phyloP scores from a whole-genome alignment of 1,140 invertebrate species.

The Atopsyche davidsoni region DNA sequence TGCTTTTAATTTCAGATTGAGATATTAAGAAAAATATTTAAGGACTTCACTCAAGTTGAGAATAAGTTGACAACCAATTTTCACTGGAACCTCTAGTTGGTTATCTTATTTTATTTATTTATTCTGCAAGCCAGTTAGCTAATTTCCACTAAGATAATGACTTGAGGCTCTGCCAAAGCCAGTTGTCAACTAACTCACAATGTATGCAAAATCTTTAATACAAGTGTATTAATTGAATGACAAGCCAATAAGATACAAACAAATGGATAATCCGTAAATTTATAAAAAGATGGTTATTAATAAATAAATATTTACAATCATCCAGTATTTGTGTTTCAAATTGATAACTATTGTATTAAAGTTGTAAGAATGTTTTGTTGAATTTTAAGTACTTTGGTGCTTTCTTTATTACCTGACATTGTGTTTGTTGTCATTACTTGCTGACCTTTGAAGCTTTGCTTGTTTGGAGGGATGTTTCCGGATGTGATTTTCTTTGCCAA shows the following conservation, averaged over 20 bases:
- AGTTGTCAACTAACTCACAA: too few species aligned
- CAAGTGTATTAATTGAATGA: background rate
- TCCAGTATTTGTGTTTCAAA: background rate
- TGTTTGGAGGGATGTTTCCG: constrained; percentile 32
- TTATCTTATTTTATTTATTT: too few species aligned
- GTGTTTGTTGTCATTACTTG: constrained; percentile 38
- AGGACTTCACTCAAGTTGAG: too few species aligned
- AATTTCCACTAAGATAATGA: too few species aligned
- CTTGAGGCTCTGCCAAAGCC: too few species aligned
- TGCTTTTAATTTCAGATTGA: too few species aligned
- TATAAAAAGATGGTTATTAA: background rate
- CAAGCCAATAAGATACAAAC: background rate
- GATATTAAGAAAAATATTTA: too few species aligned
- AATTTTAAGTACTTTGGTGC: background rate
- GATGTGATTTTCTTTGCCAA: constrained; percentile 41
- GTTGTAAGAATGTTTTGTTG: too few species aligned
- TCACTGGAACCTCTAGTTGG: too few species aligned
- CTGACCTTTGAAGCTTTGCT: constrained; percentile 37
- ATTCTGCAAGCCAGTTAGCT: too few species aligned
- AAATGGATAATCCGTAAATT: background rate
- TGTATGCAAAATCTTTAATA: background rate
- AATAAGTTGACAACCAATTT: too few species aligned
- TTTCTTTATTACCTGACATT: constrained; percentile 22
- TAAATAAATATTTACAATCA: background rate
- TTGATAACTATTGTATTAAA: too few species aligned